Base-by-base conservation (phyloP, 2,113 vertebrate species). In the Tichodroma muraria region DNA sequence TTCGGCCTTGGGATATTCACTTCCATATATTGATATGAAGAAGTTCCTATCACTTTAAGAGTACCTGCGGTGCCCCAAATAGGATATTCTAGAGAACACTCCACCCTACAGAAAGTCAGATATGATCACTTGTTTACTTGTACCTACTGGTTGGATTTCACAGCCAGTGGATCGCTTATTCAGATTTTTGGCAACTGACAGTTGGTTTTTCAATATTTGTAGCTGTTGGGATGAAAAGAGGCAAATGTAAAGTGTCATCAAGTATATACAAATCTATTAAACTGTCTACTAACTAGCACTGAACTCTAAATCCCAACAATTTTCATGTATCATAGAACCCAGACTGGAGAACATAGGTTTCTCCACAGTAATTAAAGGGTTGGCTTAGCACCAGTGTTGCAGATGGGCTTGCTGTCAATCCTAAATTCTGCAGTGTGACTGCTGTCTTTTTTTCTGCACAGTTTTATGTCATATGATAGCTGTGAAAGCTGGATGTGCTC, bases 401-500 rank as follows among this genome's bases (percentile, higher is more conserved):
- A 89, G 90, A 84, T 79, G 68, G 61, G 13, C 28, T 69, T 90
- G 70, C 78, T 92, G 78, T 89, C 93, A 80, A 22, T 86, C 89
- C 84, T 76, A 47, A 75, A 71, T 77, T 84, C 76, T 72, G 81
- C 64, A 68, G 8, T 81, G 90, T 90, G 93, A 75, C 47, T 90
- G 72, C 88, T 93, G 64, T 63, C 90, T 78, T 88, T 94, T 69
- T 69, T 70, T 81, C 47, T 92, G 80, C 76, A 79, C 68, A 57
- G 84, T 85, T 92, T 72, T 40, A n/a, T 94, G 70, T 89, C 88
- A 91, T 76, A 37, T 61, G 88, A 84, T 92, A 95, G 80, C 81
- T 96, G 83, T 96, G 83, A 94, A 95, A 89, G 53, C 68, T 93
- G 80, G 65, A 71, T 94, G 18, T 42, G 35, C 64, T 88, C 16